Percentiles rank a stretch among this genome's conserved stretches.
phyloP scores from a whole-genome alignment of 2,113 vertebrate genomes.

The Pseudopipra pipra region DNA sequence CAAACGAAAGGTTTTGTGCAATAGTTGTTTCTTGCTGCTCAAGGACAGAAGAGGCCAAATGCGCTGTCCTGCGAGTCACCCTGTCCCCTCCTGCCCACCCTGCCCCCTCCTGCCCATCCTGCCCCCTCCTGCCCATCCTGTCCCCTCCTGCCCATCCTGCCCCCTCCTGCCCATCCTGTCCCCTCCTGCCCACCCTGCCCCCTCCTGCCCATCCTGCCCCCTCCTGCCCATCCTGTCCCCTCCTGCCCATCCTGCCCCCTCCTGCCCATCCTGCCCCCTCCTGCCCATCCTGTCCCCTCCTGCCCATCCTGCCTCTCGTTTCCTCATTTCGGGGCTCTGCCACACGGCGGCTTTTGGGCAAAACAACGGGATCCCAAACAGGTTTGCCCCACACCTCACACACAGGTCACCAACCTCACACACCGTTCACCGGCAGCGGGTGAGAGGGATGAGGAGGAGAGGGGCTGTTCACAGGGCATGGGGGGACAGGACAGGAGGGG shows the following conservation, averaged over 20 bases:
- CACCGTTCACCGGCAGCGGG: neutral
- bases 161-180: neutral
- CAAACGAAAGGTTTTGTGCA: neutral
- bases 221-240: too few relatives aligned
- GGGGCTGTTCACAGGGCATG: rapidly evolving
- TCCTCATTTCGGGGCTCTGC: neutral
- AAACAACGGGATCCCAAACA: neutral
- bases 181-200: too few relatives aligned
- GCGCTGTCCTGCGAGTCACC: neutral
- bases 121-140: neutral
- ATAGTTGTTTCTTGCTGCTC: neutral
- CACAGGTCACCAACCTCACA: too few relatives aligned
- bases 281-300: too few relatives aligned
- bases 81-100: neutral
- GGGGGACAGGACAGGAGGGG: neutral
- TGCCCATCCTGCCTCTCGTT: neutral
- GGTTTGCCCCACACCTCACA: too few relatives aligned
- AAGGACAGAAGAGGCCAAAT: neutral
- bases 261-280: too few relatives aligned
- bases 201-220: too few relatives aligned
- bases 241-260: too few relatives aligned
- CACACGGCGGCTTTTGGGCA: neutral
- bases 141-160: too few relatives aligned
- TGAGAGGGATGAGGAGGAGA: too few relatives aligned
- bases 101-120: too few relatives aligned